Percentiles rank a stretch among this genome's conserved stretches.
These are phyloP conservation scores for Rhabdophis nuchalis DNA, from an alignment of 2,797 vertebrate genomes.

Conservation along the genomic window DNA sequence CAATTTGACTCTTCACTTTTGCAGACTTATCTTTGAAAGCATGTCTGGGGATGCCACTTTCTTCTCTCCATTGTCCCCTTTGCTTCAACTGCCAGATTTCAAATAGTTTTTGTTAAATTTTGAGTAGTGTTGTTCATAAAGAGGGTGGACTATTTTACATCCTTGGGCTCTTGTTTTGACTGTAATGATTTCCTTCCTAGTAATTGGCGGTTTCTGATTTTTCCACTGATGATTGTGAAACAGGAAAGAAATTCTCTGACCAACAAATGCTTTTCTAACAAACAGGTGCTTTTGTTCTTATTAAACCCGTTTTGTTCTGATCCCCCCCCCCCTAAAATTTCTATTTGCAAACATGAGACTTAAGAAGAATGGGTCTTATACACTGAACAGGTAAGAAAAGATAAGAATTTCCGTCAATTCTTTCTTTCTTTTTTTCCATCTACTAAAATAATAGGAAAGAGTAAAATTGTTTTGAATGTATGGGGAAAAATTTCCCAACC, in stretches of 20 bases:
- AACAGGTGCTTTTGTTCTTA: slow-evolving; percentile 62
- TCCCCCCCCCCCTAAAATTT: slow-evolving; percentile 70
- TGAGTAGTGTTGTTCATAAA: background rate
- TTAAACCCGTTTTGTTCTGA: slow-evolving; percentile 71
- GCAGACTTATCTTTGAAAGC: background rate
- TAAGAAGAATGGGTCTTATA: slow-evolving; percentile 83
- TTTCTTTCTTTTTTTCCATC: slow-evolving; percentile 10
- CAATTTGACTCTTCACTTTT: background rate
- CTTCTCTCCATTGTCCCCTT: background rate
- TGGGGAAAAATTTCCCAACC: background rate
- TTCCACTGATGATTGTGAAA: slow-evolving; percentile 59
- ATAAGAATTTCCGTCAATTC: slow-evolving; percentile 6
- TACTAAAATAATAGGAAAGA: background rate
- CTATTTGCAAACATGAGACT: slow-evolving; percentile 81
- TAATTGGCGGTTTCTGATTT: slow-evolving; percentile 51
- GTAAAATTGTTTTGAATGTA: slow-evolving; percentile 17
- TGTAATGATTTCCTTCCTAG: slow-evolving; percentile 62
- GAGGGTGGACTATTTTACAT: slow-evolving; percentile 37
- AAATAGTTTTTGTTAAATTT: slow-evolving; percentile 7
- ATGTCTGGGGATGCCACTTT: background rate
- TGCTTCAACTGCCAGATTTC: background rate
- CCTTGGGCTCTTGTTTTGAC: slow-evolving; percentile 52
- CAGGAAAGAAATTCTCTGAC: slow-evolving; percentile 59
- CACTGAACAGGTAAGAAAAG: slow-evolving; percentile 78
- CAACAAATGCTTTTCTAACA: slow-evolving; percentile 40